A percentile compares a stretch with the other conserved stretches of the same genome.
phyloP scores from a whole-genome alignment of 2,797 vertebrate genomes.

The Eupleurogrammus muticus region DNA sequence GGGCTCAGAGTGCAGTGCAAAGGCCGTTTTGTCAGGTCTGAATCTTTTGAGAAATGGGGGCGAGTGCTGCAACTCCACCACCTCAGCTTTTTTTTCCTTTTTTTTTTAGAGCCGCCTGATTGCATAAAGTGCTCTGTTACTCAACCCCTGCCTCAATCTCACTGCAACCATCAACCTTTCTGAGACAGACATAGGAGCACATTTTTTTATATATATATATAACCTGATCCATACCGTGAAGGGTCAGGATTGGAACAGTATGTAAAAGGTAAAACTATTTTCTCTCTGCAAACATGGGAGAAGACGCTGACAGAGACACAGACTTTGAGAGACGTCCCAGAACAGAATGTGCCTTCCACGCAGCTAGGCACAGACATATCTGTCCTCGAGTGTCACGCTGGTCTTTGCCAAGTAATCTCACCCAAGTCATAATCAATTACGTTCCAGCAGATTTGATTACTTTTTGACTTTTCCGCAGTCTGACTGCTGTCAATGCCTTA shows the following conservation, averaged over 20 bases:
- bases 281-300: constrained; percentile 23
- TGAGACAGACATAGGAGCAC: background rate
- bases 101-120: constrained; percentile 47
- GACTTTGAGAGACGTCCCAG: constrained; percentile 34
- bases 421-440: constrained; percentile 44
- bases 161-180: constrained; percentile 20
- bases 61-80: constrained; percentile 35
- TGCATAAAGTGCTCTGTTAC: constrained; percentile 51
- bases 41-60: constrained; percentile 52
- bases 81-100: constrained; percentile 33
- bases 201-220: constrained; percentile 3
- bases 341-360: constrained; percentile 52
- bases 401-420: constrained; percentile 52
- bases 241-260: no score
- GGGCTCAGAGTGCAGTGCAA: constrained; percentile 36
- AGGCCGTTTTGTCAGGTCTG: constrained; percentile 31
- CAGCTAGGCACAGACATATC: constrained; percentile 21
- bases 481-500: constrained; percentile 50
- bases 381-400: constrained; percentile 33
- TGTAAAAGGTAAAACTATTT: constrained; percentile 10
- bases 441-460: constrained; percentile 50
- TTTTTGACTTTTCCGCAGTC: constrained; percentile 34
- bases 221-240: no score
- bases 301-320: constrained; percentile 19
- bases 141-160: constrained; percentile 25